phyloP scores from a whole-genome alignment of 30 jellyfish, hydroid and myxozoan genomes.

The Cassiopea andromeda region DNA sequence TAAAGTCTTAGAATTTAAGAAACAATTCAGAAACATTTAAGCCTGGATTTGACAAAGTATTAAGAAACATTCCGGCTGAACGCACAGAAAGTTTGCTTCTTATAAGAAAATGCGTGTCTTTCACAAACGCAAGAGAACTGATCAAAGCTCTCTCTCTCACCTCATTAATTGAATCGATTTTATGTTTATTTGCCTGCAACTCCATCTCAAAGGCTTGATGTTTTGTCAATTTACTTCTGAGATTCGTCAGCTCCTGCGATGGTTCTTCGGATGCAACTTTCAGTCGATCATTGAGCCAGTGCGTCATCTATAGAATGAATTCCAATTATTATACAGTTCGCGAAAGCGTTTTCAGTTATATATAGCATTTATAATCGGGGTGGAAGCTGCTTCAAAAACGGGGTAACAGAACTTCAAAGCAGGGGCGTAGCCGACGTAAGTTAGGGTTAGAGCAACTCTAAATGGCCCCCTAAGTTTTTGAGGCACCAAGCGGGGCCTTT shows the following conservation, averaged over 20 bases:
- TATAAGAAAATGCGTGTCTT: no score
- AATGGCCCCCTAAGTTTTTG: no score
- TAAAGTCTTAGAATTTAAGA: no score
- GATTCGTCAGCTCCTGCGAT: conserved; percentile 84
- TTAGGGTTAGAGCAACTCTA: no score
- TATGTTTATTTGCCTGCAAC: conserved; percentile 87
- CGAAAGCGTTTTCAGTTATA: not conserved
- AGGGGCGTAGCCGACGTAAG: no score
- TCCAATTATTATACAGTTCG: not conserved
- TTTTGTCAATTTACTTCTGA: conserved; percentile 88
- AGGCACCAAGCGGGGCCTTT: no score
- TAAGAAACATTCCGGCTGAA: no score
- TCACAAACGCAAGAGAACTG: not conserved
- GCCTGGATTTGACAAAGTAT: no score
- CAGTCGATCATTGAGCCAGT: conserved; percentile 95
- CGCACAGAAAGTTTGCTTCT: no score
- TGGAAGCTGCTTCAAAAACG: no score
- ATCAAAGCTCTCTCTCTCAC: conserved; percentile 18
- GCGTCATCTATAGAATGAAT: conserved; percentile 66
- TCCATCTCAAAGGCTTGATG: conserved; percentile 98
- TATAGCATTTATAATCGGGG: not conserved
- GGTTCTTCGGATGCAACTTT: conserved; percentile 98
- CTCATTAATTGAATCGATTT: conserved; percentile 86
- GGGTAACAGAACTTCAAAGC: no score
- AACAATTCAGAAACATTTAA: no score